Evolutionary conservation across 2,113 vertebrate genomes (phyloP).

Genomic region (Penelope pileata): DNA sequence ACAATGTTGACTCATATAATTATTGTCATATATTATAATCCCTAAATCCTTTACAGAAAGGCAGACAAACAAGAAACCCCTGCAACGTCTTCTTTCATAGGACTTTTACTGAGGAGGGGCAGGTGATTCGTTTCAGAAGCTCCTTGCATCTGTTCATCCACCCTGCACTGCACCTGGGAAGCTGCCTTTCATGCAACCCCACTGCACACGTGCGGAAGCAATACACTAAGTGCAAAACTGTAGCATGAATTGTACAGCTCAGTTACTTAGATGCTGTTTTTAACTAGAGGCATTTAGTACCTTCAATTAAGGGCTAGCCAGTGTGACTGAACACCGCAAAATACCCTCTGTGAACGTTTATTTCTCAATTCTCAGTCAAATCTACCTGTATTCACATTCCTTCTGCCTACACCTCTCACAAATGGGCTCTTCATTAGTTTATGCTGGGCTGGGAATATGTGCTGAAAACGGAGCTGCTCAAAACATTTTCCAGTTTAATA

Average conservation of each 20-base stretch:
- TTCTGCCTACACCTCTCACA: conserved; percentile 16
- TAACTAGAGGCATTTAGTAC: not conserved
- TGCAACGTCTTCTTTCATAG: not conserved
- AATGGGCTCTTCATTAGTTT: conserved; percentile 29
- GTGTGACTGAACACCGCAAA: not conserved
- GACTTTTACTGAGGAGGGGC: not conserved
- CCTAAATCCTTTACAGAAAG: not conserved
- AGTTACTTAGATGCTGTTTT: not conserved
- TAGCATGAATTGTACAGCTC: not conserved
- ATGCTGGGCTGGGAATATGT: not conserved
- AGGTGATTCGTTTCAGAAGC: not conserved
- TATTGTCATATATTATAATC: not conserved
- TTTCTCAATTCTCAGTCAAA: conserved; percentile 5
- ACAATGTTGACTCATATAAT: not conserved
- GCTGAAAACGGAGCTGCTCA: not conserved
- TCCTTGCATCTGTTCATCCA: not conserved
- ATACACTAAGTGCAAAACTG: not conserved
- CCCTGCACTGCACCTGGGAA: not conserved
- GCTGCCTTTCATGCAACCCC: not conserved
- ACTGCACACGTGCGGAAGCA: not conserved
- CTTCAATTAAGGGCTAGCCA: not conserved
- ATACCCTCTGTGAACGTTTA: not conserved
- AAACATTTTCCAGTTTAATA: not conserved
- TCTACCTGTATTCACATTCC: not conserved
- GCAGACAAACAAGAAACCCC: not conserved